Conservation (phyloP, 2,797 vertebrate genomes). For the Aselliscus stoliczkanus region DNA sequence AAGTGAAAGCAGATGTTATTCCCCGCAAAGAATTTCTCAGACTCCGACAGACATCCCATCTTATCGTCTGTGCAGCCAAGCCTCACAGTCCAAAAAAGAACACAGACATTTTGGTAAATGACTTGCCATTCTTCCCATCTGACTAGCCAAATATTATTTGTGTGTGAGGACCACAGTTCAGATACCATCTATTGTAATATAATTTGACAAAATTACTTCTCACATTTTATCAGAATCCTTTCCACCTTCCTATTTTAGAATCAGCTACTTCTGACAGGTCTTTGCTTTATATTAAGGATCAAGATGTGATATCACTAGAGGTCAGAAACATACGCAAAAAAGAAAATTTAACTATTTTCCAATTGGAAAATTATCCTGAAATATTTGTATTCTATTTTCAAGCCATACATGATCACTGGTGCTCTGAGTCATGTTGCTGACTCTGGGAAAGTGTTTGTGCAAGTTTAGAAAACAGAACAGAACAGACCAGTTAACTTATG, state of each 20-base stretch:
- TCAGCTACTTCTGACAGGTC: not conserved
- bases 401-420: conserved; percentile 18
- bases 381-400: conserved; percentile 48
- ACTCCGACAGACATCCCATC: not conserved
- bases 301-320: not conserved
- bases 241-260: not conserved
- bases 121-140: not conserved
- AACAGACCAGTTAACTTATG: not conserved
- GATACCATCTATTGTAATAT: not conserved
- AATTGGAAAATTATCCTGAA: not conserved
- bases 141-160: not conserved
- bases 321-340: conserved; percentile 14
- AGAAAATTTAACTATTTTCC: conserved; percentile 21
- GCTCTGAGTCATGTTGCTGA: conserved; percentile 45
- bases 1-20: not conserved
- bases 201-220: not conserved
- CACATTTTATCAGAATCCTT: not conserved
- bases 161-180: not conserved
- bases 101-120: not conserved
- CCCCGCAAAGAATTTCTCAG: not conserved
- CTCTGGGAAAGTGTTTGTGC: conserved; percentile 42
- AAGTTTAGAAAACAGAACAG: conserved; percentile 28
- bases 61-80: not conserved
- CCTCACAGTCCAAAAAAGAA: not conserved
- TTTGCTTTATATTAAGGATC: conserved; percentile 8